A percentile compares a stretch with the other conserved stretches of the same genome.
phyloP scores from a whole-genome alignment of 2,797 vertebrate species.

The Cryptoblepharus egeriae region DNA sequence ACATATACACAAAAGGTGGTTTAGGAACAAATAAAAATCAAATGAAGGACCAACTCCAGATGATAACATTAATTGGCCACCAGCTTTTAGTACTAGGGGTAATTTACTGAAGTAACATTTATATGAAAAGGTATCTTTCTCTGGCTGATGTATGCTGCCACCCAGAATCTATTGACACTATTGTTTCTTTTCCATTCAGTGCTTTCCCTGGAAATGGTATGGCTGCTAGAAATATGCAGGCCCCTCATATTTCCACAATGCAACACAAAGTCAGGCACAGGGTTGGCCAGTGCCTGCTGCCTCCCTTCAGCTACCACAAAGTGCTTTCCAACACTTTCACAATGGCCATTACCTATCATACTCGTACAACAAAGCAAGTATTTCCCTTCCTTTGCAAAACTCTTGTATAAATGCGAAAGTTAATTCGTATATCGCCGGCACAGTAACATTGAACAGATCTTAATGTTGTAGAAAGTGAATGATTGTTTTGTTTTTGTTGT shows the following conservation, averaged over 20 bases:
- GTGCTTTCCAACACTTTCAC: no score
- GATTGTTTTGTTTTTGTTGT: not conserved
- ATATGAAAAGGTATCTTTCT: no score
- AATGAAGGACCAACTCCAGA: not conserved
- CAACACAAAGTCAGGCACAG: no score
- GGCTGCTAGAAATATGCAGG: no score
- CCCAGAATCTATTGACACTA: no score
- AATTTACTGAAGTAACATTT: not conserved
- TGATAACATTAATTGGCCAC: not conserved
- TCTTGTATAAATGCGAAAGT: not conserved
- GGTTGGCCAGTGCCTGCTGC: no score
- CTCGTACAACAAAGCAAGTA: not conserved
- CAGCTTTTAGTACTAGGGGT: not conserved
- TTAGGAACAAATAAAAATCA: not conserved
- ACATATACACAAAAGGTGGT: not conserved
- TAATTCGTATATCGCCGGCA: not conserved
- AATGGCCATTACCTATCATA: no score
- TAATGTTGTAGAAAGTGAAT: accelerated
- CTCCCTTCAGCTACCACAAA: no score
- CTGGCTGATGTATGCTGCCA: no score
- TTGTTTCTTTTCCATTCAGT: no score
- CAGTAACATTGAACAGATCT: not conserved
- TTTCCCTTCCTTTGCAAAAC: not conserved
- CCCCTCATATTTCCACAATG: no score
- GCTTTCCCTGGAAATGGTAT: no score